Conservation (phyloP, 2,797 vertebrate species). For the Champsocephalus gunnari region DNA sequence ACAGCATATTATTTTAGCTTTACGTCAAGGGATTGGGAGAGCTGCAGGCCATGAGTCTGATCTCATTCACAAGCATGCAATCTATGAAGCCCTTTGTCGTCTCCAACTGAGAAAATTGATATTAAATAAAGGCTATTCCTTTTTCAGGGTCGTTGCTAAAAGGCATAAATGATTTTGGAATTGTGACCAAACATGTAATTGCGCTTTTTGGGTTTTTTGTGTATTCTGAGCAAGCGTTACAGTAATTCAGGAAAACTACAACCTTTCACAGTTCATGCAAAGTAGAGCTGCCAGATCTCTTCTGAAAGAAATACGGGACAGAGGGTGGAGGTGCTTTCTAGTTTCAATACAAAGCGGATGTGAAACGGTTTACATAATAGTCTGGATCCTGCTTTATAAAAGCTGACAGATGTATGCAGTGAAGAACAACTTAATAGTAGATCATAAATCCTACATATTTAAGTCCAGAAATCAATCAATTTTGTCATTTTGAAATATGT, state of each 20-base stretch:
- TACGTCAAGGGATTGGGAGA: neutral
- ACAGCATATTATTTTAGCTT: conserved; percentile 3
- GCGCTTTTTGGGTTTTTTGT: neutral
- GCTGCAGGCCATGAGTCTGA: neutral
- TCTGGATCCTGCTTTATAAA: neutral
- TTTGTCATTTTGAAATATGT: no score
- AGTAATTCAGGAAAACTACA: neutral
- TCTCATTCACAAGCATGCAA: neutral
- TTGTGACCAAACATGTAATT: conserved; percentile 18
- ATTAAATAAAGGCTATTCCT: neutral
- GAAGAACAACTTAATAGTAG: no score
- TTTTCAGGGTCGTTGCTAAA: neutral
- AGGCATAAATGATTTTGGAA: conserved; percentile 9
- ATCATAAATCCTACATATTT: no score
- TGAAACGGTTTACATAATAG: neutral
- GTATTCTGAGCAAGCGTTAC: neutral
- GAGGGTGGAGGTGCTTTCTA: neutral
- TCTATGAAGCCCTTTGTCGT: neutral
- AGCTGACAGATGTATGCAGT: no score
- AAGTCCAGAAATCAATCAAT: no score
- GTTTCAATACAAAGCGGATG: neutral
- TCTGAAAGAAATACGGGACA: no score
- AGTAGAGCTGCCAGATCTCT: neutral
- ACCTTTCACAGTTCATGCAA: neutral
- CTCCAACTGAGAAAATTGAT: neutral